Evolutionary conservation across 2,797 vertebrate genomes (phyloP).

Genomic region (Australoheros facetus): DNA sequence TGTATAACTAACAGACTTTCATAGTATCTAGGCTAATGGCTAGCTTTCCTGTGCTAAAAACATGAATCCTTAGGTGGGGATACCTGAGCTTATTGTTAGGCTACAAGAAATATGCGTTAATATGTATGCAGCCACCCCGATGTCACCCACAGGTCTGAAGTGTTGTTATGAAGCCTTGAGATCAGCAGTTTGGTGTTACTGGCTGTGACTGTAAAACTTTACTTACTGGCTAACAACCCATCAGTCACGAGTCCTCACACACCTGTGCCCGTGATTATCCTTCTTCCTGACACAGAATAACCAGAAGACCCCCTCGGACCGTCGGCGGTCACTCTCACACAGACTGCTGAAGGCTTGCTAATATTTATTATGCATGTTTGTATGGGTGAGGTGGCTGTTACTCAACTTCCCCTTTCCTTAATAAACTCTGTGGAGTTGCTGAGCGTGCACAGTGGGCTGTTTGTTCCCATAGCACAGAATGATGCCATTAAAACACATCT

Average conservation of each 20-base stretch:
- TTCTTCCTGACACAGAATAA: neutral
- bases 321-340: neutral
- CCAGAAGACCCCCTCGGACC: neutral
- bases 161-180: neutral
- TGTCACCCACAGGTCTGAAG: neutral
- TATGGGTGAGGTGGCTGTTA: neutral
- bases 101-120: neutral
- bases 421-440: conserved; percentile 14
- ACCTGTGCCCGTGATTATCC: neutral
- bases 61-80: neutral
- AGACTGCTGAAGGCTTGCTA: neutral
- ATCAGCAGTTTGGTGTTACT: too few relatives aligned
- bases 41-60: neutral
- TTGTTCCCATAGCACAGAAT: conserved; percentile 10
- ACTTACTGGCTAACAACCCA: neutral
- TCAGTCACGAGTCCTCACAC: rapidly evolving
- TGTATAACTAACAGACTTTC: neutral
- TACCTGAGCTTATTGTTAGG: neutral
- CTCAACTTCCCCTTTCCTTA: neutral
- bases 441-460: conserved; percentile 10
- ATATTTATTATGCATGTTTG: neutral
- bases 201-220: too few relatives aligned
- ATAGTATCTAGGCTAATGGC: neutral
- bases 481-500: conserved; percentile 38
- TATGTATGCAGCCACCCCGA: neutral